Conservation (phyloP, 1,140 invertebrate species). For the Polypedilum vanderplanki region DNA sequence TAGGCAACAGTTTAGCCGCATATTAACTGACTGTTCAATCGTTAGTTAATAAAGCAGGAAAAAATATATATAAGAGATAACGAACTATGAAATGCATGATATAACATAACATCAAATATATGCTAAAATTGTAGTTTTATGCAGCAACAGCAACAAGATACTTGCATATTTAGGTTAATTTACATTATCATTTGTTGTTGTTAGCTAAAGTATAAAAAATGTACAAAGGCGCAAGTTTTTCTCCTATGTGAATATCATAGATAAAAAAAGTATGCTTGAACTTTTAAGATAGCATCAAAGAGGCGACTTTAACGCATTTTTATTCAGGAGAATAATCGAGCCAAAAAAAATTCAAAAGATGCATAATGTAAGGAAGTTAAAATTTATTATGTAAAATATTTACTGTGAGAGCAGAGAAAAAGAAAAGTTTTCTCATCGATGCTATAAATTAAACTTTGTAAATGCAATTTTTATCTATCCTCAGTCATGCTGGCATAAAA, state of each 20-base stretch:
- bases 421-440: background rate
- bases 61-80: background rate
- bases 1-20: background rate
- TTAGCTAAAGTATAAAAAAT: no score
- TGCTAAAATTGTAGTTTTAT: no score
- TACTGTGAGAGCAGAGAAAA: background rate
- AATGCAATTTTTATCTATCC: background rate
- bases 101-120: background rate
- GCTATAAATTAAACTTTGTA: slow-evolving; percentile 25
- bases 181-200: slow-evolving; percentile 7
- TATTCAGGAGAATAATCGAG: no score
- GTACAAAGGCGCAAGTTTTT: no score
- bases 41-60: slow-evolving; percentile 18
- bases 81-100: slow-evolving; percentile 18
- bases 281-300: no score
- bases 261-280: no score
- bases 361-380: background rate
- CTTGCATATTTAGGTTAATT: slow-evolving; percentile 23
- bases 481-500: background rate
- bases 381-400: slow-evolving; percentile 22
- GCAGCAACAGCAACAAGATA: background rate
- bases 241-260: no score
- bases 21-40: background rate
- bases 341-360: no score
- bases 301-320: no score